These are phyloP conservation scores for Clepsis dumicolana DNA, from an alignment of 2,888 invertebrate species.

Conservation along the genomic window DNA sequence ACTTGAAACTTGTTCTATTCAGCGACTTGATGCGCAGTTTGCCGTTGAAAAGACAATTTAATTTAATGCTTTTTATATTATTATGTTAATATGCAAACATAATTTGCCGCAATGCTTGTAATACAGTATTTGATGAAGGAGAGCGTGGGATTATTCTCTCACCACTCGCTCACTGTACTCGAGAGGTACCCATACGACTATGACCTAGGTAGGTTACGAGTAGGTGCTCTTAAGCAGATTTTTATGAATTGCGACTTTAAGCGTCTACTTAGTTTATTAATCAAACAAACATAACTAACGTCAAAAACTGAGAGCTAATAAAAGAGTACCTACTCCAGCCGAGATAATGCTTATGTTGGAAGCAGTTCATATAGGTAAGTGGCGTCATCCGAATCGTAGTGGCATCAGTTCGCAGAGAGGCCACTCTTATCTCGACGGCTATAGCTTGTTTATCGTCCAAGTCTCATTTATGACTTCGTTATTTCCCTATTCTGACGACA, in stretches of 20 bases:
- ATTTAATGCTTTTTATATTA: constrained; percentile 18
- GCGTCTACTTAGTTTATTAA: not conserved
- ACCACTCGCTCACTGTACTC: too few relatives aligned
- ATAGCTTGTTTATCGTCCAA: constrained; percentile 81
- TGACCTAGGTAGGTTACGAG: too few relatives aligned
- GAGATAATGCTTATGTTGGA: constrained; percentile 15
- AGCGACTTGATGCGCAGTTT: constrained; percentile 51
- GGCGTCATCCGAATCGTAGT: constrained; percentile 61
- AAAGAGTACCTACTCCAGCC: not conserved
- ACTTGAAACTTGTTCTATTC: constrained; percentile 61
- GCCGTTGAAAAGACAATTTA: constrained; percentile 40
- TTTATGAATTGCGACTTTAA: not conserved
- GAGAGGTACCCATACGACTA: too few relatives aligned
- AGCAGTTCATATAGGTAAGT: constrained; percentile 41
- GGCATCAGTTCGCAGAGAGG: constrained; percentile 65
- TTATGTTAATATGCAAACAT: constrained; percentile 1
- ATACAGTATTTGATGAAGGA: not conserved
- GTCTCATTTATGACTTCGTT: constrained; percentile 82
- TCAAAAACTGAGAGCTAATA: not conserved
- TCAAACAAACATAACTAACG: not conserved
- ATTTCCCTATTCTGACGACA: constrained; percentile 82
- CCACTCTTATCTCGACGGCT: constrained; percentile 73
- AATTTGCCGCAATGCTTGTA: not conserved
- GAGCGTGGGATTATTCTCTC: too few relatives aligned
- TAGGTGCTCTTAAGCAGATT: too few relatives aligned